Conservation (phyloP, 2,888 invertebrate genomes). For the Priapulus caudatus region DNA sequence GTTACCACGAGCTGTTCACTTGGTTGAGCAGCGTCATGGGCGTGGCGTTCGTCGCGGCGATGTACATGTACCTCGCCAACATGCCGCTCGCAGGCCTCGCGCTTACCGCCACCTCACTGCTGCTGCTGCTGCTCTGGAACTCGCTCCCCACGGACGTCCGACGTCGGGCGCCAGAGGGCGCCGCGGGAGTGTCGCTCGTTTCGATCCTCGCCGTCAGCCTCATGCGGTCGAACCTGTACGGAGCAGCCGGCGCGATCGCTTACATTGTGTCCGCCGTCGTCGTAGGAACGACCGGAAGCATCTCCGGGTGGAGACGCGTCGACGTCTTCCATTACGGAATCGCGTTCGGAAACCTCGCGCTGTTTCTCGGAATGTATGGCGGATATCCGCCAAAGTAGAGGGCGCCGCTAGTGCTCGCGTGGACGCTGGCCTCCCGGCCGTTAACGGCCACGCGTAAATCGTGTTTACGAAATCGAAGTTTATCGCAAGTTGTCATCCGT, state of each 20-base stretch:
- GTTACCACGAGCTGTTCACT: slow-evolving; percentile 25
- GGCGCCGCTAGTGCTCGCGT: too few relatives aligned
- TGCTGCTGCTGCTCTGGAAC: slow-evolving; percentile 22
- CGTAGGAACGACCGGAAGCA: slow-evolving; percentile 26
- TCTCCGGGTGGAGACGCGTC: slow-evolving; percentile 25
- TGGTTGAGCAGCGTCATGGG: slow-evolving; percentile 29
- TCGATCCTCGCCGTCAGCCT: slow-evolving; percentile 25
- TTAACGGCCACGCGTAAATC: too few relatives aligned
- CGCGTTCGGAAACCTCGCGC: slow-evolving; percentile 27
- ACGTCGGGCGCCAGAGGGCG: slow-evolving; percentile 24
- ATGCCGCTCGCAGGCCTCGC: too few relatives aligned
- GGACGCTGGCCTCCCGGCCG: too few relatives aligned
- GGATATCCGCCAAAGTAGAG: too few relatives aligned
- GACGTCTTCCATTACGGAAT: slow-evolving; percentile 32
- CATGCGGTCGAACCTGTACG: slow-evolving; percentile 23
- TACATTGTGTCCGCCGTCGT: slow-evolving; percentile 28
- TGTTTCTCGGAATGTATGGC: too few relatives aligned
- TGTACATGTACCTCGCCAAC: slow-evolving; percentile 25
- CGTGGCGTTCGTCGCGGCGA: slow-evolving; percentile 27
- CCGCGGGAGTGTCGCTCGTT: slow-evolving; percentile 29
- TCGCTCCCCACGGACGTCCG: slow-evolving; percentile 21
- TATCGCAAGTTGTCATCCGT: too few relatives aligned
- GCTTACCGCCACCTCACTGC: too few relatives aligned
- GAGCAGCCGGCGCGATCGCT: slow-evolving; percentile 21
- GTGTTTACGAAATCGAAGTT: too few relatives aligned